Evolutionary conservation across 2,888 invertebrate genomes (phyloP), one percentile per base, ranked within the genome.

Genomic region (Cremastinae sp.): DNA sequence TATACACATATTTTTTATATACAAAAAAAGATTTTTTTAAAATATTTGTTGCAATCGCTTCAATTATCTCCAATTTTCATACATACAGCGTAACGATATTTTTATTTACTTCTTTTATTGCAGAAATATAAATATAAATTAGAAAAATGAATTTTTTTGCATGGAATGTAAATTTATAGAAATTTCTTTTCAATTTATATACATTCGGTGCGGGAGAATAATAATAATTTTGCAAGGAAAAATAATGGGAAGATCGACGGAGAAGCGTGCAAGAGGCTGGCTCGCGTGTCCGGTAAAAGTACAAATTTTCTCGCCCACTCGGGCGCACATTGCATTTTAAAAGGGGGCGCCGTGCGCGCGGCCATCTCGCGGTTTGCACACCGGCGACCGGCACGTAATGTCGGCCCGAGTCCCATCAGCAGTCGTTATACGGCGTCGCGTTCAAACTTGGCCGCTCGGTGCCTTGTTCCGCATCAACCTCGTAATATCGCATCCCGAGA

Each of bases 301-400:
- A 72, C 68, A 72, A 76, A 64, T 76, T 73, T 75, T 72, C 72
- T 69, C 75, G 72, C 72, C 75, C 75, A 76, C 75, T 73, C 72
- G 68, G 69, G 72, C 75, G 75, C 62, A 18, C 28, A 54, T 56
- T 68, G 62, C 62, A 68, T 72, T 72, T 59, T 68, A 22, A 41
- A 69, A 34, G 20, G 59, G 28, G 54, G 47, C 68, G 59, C 51
- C 72, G 62, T 68, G 58, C 62, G 28, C 64, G 36, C 66, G 16
- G 38, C 61, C 47, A 49, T 54, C 65, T 65, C 36, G 59, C 47
- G 59, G 59, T 71, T 53, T 65, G 22, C 51, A 49, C 18, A 38
- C n/a, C n/a, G n/a, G n/a, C n/a, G n/a, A n/a, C n/a, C n/a, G 14
- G 10, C 70, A 70, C 64, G 56, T 75, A 75, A 72, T 72, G 51